These are phyloP conservation scores for Dipodomys ordii DNA, from an alignment of 2,113 vertebrate genomes.

Conservation along the genomic window DNA sequence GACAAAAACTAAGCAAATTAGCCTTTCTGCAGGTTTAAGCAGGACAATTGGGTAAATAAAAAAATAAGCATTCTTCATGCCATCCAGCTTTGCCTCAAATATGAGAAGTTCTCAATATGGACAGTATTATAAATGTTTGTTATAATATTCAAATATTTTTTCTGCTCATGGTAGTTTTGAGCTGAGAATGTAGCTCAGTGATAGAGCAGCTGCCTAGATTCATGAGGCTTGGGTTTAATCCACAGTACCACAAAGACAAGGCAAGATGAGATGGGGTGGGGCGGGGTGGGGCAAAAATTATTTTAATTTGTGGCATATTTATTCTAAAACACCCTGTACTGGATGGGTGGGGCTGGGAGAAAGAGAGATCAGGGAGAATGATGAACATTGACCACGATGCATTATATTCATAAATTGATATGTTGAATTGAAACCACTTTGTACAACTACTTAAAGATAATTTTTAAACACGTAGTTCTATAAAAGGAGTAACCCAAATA, in stretches of 20 bases:
- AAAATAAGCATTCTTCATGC: neutral
- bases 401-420: too few species aligned
- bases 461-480: neutral
- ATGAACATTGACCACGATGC: too few species aligned
- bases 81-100: neutral
- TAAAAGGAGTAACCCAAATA: slow-evolving; percentile 21
- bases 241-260: neutral
- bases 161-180: neutral
- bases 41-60: slow-evolving; percentile 17
- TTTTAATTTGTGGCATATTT: too few species aligned
- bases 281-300: too few species aligned
- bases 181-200: neutral
- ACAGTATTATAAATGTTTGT: neutral
- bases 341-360: too few species aligned
- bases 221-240: neutral
- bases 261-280: too few species aligned
- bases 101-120: neutral
- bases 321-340: too few species aligned
- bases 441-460: too few species aligned
- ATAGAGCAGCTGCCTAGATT: neutral
- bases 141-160: neutral
- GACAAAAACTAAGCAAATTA: neutral
- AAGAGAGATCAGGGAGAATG: too few species aligned
- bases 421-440: too few species aligned
- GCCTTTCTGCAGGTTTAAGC: slow-evolving; percentile 16